These are phyloP conservation scores for Elysia crispata DNA, from an alignment of 2,888 invertebrate species.

Conservation along the genomic window DNA sequence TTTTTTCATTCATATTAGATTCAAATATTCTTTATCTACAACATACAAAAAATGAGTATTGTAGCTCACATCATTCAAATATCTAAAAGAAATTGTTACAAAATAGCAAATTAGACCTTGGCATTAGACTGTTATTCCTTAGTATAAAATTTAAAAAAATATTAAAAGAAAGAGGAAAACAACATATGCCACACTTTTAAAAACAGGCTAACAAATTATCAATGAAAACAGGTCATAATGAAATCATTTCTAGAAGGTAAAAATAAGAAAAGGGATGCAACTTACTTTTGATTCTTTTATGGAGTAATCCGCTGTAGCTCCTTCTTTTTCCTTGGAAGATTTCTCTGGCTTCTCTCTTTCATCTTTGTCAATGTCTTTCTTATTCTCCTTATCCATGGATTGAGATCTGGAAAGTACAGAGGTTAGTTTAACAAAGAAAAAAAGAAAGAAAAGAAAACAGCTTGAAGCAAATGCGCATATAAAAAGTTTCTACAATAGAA, in stretches of 20 bases:
- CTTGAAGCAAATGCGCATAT: background rate
- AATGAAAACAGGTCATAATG: too few species aligned
- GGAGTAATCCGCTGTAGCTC: slow-evolving; percentile 57
- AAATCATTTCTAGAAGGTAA: too few species aligned
- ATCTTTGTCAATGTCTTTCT: slow-evolving; percentile 55
- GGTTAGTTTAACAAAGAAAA: background rate
- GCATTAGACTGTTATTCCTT: too few species aligned
- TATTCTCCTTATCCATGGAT: slow-evolving; percentile 60
- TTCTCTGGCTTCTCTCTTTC: slow-evolving; percentile 66
- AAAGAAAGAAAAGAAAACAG: background rate
- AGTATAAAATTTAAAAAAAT: too few species aligned
- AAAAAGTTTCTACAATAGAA: slow-evolving; percentile 40
- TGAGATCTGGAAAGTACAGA: slow-evolving; percentile 46
- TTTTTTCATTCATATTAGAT: too few species aligned
- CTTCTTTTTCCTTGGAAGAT: slow-evolving; percentile 58
- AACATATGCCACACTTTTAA: too few species aligned
- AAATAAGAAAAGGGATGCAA: too few species aligned
- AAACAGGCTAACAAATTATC: too few species aligned
- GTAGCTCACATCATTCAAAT: too few species aligned
- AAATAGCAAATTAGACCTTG: too few species aligned
- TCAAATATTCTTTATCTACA: background rate
- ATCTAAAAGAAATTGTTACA: too few species aligned
- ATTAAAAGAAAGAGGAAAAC: too few species aligned
- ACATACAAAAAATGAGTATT: background rate
- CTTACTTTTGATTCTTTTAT: slow-evolving; percentile 60